Evolutionary conservation across 1,140 invertebrate species (phyloP).

Genomic region (Dinoponera quadriceps): DNA sequence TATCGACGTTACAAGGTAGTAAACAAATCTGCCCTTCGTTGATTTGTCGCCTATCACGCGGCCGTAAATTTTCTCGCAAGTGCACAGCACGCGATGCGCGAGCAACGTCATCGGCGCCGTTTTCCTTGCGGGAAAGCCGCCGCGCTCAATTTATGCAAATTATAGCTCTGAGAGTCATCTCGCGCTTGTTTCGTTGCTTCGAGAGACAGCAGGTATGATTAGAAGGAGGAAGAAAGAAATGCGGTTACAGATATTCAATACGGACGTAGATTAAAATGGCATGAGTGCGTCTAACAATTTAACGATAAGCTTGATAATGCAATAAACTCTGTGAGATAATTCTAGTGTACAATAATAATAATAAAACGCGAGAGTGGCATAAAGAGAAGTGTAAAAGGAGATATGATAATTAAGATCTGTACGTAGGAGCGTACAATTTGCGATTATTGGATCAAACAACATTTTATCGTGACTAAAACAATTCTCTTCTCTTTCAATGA

Average conservation of each 20-base stretch:
- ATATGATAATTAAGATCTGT: no score
- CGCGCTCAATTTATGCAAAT: constrained; percentile 49
- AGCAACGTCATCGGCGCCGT: constrained; percentile 14
- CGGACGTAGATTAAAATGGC: not conserved
- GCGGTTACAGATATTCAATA: not conserved
- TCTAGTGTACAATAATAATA: no score
- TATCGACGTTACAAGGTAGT: constrained; percentile 19
- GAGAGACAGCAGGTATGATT: constrained; percentile 36
- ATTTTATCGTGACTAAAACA: no score
- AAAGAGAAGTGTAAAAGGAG: no score
- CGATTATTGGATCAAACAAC: no score
- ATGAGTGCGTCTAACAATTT: not conserved
- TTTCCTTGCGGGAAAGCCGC: constrained; percentile 39
- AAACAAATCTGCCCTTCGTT: constrained; percentile 36
- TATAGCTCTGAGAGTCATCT: constrained; percentile 47
- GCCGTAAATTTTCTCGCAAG: constrained; percentile 15
- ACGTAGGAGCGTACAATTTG: no score
- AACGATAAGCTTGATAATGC: not conserved
- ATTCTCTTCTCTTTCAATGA: no score
- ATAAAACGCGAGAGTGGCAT: no score
- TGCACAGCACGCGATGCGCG: not conserved
- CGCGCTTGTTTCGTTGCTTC: constrained; percentile 17
- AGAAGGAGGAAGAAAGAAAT: constrained; percentile 12
- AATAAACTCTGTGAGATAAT: not conserved
- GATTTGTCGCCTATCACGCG: constrained; percentile 37